Percentiles rank a stretch among this genome's conserved stretches.
phyloP scores from a whole-genome alignment of 1,140 invertebrate genomes.

The Mizuhopecten yessoensis region DNA sequence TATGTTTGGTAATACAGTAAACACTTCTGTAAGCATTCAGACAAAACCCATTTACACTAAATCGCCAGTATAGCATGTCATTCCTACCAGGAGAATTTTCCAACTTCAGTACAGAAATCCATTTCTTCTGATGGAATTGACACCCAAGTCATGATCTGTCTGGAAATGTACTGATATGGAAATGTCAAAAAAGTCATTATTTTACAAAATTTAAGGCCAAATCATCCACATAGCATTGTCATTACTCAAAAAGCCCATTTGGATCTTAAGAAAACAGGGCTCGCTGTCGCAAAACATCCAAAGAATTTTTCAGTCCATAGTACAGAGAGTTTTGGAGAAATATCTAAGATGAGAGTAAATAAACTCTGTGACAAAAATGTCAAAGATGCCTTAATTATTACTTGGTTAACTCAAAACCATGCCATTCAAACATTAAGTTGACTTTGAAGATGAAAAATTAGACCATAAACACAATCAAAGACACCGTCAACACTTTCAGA shows the following conservation, averaged over 20 bases:
- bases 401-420: too few species aligned
- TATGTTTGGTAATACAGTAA: neutral
- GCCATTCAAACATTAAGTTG: too few species aligned
- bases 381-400: too few species aligned
- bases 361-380: too few species aligned
- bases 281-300: too few species aligned
- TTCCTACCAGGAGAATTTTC: neutral
- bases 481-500: too few species aligned
- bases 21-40: neutral
- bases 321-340: too few species aligned
- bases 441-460: too few species aligned
- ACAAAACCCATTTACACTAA: neutral
- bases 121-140: neutral
- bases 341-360: too few species aligned
- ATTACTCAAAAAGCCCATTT: neutral
- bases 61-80: neutral
- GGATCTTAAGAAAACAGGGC: neutral
- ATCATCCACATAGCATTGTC: neutral
- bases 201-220: neutral
- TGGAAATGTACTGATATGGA: neutral
- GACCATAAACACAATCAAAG: too few species aligned
- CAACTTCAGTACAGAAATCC: neutral
- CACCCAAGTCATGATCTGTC: neutral
- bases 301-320: too few species aligned
- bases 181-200: conserved; percentile 26